Percentiles rank a stretch among this genome's conserved stretches.
phyloP scores from a whole-genome alignment of 2,888 invertebrate species.

The Dynastes grantii region DNA sequence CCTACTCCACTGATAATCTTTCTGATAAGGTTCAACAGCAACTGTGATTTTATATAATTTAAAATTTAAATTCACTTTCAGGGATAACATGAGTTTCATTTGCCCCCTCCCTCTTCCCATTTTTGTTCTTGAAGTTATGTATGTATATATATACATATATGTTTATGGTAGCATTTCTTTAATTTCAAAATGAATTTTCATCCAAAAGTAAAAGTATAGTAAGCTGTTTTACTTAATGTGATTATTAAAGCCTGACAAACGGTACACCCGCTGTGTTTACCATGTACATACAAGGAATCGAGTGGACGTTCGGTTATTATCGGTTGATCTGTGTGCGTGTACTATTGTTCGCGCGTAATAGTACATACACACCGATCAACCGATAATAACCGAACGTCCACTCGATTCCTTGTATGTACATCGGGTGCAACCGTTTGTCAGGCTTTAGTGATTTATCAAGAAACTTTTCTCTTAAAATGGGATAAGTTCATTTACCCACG shows the following conservation, averaged over 20 bases:
- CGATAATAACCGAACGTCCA: no score
- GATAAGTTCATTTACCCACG: constrained; percentile 31
- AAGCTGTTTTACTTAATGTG: constrained; percentile 40
- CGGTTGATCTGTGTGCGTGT: no score
- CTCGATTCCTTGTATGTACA: no score
- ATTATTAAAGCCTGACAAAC: neutral
- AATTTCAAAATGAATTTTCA: constrained; percentile 17
- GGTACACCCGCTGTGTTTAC: no score
- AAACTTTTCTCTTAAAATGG: constrained; percentile 33
- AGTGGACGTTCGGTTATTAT: no score
- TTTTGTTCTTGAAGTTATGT: constrained; percentile 28
- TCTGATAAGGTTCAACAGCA: constrained; percentile 33
- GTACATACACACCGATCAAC: no score
- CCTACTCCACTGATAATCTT: constrained; percentile 31
- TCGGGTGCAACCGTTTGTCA: no score
- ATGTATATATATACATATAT: neutral
- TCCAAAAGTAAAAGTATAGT: constrained; percentile 1
- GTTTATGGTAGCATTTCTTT: constrained; percentile 24
- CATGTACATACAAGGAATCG: no score
- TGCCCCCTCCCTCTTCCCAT: constrained; percentile 2
- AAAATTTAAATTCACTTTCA: constrained; percentile 44
- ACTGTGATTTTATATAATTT: constrained; percentile 40
- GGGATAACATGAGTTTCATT: constrained; percentile 28
- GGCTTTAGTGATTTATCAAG: neutral
- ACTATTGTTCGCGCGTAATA: no score